Percentiles rank a stretch among this genome's conserved stretches.
Conservation (phyloP, 37 sponge, comb jelly and placozoan species). For the Aphrocallistes beatrix region DNA sequence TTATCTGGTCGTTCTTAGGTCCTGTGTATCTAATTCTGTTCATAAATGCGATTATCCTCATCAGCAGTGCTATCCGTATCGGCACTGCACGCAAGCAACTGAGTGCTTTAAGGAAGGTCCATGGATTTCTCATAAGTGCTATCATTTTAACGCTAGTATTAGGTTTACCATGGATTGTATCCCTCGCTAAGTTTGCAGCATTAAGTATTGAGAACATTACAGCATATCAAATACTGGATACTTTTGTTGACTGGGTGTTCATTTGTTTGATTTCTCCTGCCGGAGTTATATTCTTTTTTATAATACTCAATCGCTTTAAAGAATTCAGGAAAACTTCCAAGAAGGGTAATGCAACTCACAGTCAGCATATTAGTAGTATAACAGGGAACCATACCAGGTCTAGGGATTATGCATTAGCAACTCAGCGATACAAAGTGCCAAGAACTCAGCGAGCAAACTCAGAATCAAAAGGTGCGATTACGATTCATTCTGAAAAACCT, state of each 20-base stretch:
- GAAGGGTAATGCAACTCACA: too few relatives aligned
- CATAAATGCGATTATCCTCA: not conserved
- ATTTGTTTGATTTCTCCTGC: not conserved
- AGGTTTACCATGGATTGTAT: not conserved
- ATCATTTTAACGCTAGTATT: not conserved
- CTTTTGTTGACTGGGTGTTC: not conserved
- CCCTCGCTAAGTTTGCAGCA: not conserved
- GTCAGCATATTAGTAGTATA: too few relatives aligned
- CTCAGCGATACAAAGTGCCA: too few relatives aligned
- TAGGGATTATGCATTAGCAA: too few relatives aligned
- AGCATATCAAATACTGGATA: not conserved
- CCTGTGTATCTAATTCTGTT: not conserved
- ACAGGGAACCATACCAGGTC: too few relatives aligned
- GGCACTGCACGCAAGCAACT: not conserved
- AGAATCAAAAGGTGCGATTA: not conserved
- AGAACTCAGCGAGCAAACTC: too few relatives aligned
- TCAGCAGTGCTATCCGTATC: not conserved
- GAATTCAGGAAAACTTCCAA: not conserved
- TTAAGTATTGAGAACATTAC: not conserved
- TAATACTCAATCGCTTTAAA: not conserved
- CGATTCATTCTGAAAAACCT: not conserved
- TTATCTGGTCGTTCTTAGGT: not conserved
- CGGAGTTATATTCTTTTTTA: not conserved
- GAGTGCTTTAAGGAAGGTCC: not conserved
- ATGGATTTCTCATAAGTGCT: not conserved